These are phyloP conservation scores for Furcifer pardalis DNA, from an alignment of 2,797 vertebrate species.

Conservation along the genomic window DNA sequence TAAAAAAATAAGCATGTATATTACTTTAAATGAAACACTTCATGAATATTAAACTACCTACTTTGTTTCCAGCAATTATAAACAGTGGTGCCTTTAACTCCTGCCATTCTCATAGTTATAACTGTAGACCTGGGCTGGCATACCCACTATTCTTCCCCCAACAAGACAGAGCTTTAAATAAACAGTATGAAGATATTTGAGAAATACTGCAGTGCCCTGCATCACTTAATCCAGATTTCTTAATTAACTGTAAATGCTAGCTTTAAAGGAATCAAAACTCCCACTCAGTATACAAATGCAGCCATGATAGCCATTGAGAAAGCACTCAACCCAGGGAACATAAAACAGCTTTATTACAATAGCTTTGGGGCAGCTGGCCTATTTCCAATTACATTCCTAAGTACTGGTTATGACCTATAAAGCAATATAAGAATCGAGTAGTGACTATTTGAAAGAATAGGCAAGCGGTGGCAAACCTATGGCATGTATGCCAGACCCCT, in stretches of 20 bases:
- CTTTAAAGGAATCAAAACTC: not conserved
- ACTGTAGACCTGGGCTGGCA: not conserved
- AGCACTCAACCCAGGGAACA: not conserved
- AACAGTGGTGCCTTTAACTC: not conserved
- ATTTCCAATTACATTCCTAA: not conserved
- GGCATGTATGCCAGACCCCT: too few species aligned
- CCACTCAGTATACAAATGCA: not conserved
- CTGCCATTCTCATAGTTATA: not conserved
- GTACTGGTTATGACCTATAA: not conserved
- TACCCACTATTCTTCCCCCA: not conserved
- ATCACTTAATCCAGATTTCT: not conserved
- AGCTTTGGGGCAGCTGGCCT: not conserved
- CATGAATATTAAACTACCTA: not conserved
- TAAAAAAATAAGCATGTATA: not conserved
- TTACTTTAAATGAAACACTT: not conserved
- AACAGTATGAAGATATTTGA: not conserved
- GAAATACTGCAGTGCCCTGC: not conserved
- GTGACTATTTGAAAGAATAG: not conserved
- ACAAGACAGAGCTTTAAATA: not conserved
- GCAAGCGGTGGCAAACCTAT: too few species aligned
- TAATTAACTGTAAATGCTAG: not conserved
- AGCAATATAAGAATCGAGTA: not conserved
- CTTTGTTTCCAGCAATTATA: not conserved
- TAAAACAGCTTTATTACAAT: not conserved
- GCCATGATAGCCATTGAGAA: too few species aligned